Conservation (phyloP, 2,888 invertebrate species). For the Xiphydria camelus region DNA sequence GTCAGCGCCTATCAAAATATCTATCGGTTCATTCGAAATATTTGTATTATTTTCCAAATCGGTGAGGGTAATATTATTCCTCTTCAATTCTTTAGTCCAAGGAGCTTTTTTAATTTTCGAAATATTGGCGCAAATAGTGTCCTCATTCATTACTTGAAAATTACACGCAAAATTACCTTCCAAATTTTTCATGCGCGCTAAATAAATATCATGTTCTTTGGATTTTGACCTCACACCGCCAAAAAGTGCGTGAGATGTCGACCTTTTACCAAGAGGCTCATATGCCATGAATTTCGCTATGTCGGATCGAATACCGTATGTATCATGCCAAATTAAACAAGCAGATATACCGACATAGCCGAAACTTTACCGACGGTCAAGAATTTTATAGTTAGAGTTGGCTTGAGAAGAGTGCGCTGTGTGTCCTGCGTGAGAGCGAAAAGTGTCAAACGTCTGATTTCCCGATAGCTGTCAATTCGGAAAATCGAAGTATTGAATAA, state of each 20-base stretch:
- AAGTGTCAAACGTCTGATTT: too few relatives aligned
- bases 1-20: conserved; percentile 33
- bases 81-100: conserved; percentile 18
- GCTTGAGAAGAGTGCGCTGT: too few relatives aligned
- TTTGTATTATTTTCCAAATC: conserved; percentile 8
- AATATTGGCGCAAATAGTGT: conserved; percentile 18
- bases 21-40: conserved; percentile 16
- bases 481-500: too few relatives aligned
- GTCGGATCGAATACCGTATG: conserved; percentile 15
- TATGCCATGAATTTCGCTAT: conserved; percentile 17
- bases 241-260: conserved; percentile 21
- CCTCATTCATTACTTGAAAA: conserved; percentile 21
- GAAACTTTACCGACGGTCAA: too few relatives aligned
- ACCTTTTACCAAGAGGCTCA: conserved; percentile 9
- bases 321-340: too few relatives aligned
- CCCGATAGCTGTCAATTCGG: too few relatives aligned
- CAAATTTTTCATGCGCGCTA: conserved; percentile 13
- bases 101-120: conserved; percentile 14
- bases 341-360: too few relatives aligned
- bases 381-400: too few relatives aligned
- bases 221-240: conserved; percentile 10
- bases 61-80: conserved; percentile 10
- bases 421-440: conserved; percentile 27
- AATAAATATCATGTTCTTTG: conserved; percentile 7
- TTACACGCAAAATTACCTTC: conserved; percentile 18